A percentile compares a stretch with the other conserved stretches of the same genome.
Conservation (phyloP, 2,113 vertebrate genomes). For the Geococcyx californianus region DNA sequence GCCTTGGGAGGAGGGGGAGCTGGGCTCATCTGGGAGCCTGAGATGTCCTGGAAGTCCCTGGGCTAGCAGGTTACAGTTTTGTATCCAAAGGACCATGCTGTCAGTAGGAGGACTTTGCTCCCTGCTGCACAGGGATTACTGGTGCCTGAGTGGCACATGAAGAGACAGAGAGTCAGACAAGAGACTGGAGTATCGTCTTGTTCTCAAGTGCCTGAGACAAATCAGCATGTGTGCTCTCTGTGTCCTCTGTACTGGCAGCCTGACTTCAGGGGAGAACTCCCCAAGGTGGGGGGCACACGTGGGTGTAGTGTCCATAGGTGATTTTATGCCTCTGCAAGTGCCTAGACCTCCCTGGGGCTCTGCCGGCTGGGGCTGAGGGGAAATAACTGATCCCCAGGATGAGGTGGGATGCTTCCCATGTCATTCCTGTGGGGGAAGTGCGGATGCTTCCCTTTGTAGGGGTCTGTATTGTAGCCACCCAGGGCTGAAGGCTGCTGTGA, state of each 20-base stretch:
- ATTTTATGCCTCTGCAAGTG: neutral
- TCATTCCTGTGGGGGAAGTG: neutral
- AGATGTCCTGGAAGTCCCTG: neutral
- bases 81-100: accelerated
- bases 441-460: neutral
- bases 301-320: too few species aligned
- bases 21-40: neutral
- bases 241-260: neutral
- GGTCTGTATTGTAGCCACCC: neutral
- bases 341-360: neutral
- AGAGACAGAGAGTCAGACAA: neutral
- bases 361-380: neutral
- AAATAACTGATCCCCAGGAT: neutral
- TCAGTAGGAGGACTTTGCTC: neutral
- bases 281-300: neutral
- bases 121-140: neutral
- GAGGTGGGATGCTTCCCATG: neutral
- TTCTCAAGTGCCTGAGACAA: neutral
- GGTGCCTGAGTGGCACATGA: neutral
- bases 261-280: neutral
- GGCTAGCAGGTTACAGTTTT: neutral
- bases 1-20: neutral
- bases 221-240: accelerated
- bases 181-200: neutral
- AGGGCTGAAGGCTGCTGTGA: neutral